Evolutionary conservation across 2,888 invertebrate species (phyloP).

Genomic region (Acanthosepion lycidas): DNA sequence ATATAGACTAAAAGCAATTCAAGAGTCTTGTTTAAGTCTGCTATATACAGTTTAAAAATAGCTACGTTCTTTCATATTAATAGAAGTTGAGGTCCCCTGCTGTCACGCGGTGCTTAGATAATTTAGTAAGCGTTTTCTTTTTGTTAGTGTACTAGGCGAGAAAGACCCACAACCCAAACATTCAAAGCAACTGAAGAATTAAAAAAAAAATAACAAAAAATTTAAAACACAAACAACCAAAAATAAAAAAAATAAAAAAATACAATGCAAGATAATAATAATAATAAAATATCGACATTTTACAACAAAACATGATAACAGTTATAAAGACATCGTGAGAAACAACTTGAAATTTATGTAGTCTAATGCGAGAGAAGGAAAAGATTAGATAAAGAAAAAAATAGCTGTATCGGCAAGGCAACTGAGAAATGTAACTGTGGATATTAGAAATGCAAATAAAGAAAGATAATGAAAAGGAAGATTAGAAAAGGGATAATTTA

Average conservation of each 20-base stretch:
- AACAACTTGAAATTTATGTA: background rate
- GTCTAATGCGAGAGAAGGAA: background rate
- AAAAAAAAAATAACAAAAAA: background rate
- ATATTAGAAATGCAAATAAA: background rate
- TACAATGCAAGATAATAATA: background rate
- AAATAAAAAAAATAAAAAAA: background rate
- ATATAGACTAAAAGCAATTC: too few relatives aligned
- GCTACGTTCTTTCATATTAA: background rate
- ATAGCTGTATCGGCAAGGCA: background rate
- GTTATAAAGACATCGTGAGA: background rate
- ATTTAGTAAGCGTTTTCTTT: background rate
- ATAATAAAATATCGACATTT: background rate
- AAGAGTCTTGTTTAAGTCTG: too few relatives aligned
- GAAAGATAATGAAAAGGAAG: background rate
- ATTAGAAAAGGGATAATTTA: background rate
- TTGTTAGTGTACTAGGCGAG: background rate
- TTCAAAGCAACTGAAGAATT: constrained; percentile 20
- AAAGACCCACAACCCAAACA: background rate
- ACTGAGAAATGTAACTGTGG: background rate
- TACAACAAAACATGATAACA: background rate
- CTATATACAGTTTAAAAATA: background rate
- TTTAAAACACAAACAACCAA: background rate
- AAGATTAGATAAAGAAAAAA: background rate
- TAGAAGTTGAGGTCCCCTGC: background rate
- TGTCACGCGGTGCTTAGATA: background rate